Base-by-base conservation (phyloP, 2,888 invertebrate genomes). In the Cheilosia pagana region DNA sequence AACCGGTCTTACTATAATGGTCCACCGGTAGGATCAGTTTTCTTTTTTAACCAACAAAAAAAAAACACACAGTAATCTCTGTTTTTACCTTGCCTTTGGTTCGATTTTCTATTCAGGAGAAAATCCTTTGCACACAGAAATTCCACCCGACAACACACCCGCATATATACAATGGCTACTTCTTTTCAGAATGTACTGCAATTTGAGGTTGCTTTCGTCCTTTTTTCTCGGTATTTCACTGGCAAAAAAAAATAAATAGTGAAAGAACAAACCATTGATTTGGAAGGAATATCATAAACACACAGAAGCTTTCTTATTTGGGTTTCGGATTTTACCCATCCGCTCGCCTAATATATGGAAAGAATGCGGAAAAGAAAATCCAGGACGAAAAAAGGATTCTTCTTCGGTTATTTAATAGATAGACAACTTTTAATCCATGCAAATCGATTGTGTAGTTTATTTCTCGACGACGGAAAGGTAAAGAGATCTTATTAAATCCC, bases 361-460 rank as follows among this genome's bases (percentile, higher is more conserved):
- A 76, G 81, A 76, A 82, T 83, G 78, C 67, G 68, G 48, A 74
- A 62, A 74, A 79, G 67, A 74, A 82, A 83, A 79, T 78, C 83
- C 83, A 25, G 65, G 72, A 62, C 55, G 39, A 55, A 45, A 70
- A 76, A 72, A 62, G 77, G 53, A 77, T 68, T 67, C 65, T 52
- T 55, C 48, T 53, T 72, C 8, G 28, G 28, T 48, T 63, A 77
- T 77, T 68, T 53, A 72, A 71, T 55, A 62, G 72, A 78, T 74
- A 68, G 74, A 55, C 59, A 79, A 79, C 74, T 79, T 79, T 71
- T 65, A 85, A 79, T 85, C 79, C 83, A 79, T 85, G 79, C 75
- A 85, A 85, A 85, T 85, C 83, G 79, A 85, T 85, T 85, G 79
- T 77, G 31, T 79, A 68, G 75, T 62, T 63, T 31, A 8, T 45